Percentiles rank a stretch among this genome's conserved stretches.
These are phyloP conservation scores for Alligator sinensis DNA, from an alignment of 2,113 vertebrate species.

Conservation along the genomic window DNA sequence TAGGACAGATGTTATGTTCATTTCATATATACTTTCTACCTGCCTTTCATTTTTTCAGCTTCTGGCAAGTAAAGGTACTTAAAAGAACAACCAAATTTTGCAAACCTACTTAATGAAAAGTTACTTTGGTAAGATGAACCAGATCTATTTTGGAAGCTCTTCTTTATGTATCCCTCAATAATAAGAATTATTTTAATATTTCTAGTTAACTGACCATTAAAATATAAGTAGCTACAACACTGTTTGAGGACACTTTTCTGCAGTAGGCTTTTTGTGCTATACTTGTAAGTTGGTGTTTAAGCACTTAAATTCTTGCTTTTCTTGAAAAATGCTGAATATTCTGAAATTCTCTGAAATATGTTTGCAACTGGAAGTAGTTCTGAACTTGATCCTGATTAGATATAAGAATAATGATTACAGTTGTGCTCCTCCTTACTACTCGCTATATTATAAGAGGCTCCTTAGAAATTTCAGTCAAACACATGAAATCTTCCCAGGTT, in stretches of 20 bases:
- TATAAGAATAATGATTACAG: neutral
- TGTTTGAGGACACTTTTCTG: neutral
- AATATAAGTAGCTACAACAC: neutral
- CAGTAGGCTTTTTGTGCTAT: neutral
- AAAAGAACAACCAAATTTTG: neutral
- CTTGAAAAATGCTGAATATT: neutral
- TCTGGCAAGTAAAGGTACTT: neutral
- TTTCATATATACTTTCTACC: neutral
- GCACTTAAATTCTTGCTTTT: neutral
- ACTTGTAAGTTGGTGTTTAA: neutral
- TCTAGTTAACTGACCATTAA: neutral
- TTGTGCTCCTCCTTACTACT: neutral
- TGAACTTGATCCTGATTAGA: accelerated
- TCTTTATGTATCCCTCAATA: neutral
- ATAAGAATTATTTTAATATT: neutral
- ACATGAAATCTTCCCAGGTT: neutral
- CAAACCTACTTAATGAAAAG: neutral
- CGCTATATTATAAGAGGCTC: neutral
- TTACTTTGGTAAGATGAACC: neutral
- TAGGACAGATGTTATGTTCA: slow-evolving; percentile 58
- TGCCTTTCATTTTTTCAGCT: neutral
- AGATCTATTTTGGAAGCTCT: neutral
- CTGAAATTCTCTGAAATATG: neutral
- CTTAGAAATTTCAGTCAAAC: neutral
- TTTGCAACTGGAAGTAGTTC: accelerated